Conservation (phyloP, 1,140 invertebrate species). For the Penaeus chinensis region DNA sequence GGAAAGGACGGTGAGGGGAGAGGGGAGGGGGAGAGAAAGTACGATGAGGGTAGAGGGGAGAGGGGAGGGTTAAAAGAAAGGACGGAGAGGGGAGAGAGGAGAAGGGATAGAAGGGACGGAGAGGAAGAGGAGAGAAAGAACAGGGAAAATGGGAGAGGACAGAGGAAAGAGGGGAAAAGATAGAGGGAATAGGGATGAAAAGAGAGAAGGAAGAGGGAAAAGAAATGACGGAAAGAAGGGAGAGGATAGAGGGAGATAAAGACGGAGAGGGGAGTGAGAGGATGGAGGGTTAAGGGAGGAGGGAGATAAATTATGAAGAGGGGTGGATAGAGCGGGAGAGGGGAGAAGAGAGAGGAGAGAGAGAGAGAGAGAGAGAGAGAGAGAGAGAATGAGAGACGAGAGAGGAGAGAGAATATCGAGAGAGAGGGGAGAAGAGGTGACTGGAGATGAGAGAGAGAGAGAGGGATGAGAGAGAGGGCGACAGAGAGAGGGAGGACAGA, state of each 20-base stretch:
- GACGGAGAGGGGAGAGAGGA: no score
- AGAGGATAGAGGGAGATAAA: background rate
- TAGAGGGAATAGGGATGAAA: background rate
- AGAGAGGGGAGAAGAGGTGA: no score
- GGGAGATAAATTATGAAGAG: background rate
- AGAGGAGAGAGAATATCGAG: no score
- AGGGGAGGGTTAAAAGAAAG: background rate
- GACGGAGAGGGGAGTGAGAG: background rate
- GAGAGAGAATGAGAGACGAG: background rate
- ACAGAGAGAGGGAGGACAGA: background rate
- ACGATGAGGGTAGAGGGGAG: no score
- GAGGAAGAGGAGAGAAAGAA: no score
- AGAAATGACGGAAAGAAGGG: background rate
- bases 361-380: no score
- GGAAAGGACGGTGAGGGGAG: no score
- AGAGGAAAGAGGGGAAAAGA: background rate
- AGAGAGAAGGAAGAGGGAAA: background rate
- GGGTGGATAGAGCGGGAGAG: background rate
- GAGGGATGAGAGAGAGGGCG: background rate
- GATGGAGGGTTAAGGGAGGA: no score
- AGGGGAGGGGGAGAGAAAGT: no score
- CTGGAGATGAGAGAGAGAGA: fast-evolving
- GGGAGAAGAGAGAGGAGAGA: no score
- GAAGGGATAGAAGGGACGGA: no score
- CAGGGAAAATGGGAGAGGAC: background rate